These are phyloP conservation scores for Lagopus muta DNA, from an alignment of 2,113 vertebrate species.

Conservation along the genomic window DNA sequence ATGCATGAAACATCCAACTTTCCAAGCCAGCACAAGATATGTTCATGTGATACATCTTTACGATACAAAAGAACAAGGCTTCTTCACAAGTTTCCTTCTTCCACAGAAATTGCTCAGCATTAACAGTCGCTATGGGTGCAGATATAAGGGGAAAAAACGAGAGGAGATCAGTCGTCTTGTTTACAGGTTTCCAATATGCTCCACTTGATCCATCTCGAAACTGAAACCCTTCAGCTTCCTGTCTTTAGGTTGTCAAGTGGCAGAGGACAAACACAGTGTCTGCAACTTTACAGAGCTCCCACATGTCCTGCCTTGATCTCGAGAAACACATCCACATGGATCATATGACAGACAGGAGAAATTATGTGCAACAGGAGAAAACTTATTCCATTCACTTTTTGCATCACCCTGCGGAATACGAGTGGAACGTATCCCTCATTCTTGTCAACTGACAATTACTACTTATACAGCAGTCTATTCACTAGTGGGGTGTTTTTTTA, in stretches of 20 bases:
- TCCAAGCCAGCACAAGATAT: background rate
- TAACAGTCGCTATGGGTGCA: slow-evolving; percentile 59
- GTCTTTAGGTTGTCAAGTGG: slow-evolving; percentile 6
- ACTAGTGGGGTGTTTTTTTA: background rate
- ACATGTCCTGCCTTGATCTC: background rate
- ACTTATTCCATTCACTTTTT: background rate
- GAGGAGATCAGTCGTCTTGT: slow-evolving; percentile 30
- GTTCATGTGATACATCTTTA: background rate
- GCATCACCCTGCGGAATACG: background rate
- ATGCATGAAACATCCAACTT: background rate
- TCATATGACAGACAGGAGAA: background rate
- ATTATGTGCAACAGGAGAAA: background rate
- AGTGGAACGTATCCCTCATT: background rate
- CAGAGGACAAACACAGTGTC: background rate
- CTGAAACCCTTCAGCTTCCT: slow-evolving; percentile 39
- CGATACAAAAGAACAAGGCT: background rate
- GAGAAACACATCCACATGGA: background rate
- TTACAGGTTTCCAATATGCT: slow-evolving; percentile 56
- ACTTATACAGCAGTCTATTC: background rate
- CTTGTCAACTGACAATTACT: background rate
- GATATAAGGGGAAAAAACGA: slow-evolving; percentile 4
- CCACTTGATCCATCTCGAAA: slow-evolving; percentile 60
- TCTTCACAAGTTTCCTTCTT: slow-evolving; percentile 31
- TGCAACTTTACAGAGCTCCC: background rate
- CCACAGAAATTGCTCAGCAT: background rate